Conservation (phyloP, 2,888 invertebrate species). For the Drosophila demipolita region DNA sequence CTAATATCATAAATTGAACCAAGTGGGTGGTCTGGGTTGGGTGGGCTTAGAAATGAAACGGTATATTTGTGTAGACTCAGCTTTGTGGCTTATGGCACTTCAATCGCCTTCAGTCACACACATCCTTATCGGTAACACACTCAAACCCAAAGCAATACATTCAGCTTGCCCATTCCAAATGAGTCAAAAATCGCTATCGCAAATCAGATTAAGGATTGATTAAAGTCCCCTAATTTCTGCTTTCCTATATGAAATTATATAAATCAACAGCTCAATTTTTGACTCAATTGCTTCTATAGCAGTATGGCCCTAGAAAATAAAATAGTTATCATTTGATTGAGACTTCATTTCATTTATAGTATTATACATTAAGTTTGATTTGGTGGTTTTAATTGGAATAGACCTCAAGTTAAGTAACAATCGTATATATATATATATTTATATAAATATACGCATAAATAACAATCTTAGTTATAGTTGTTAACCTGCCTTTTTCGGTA, state of each 20-base stretch:
- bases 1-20: constrained; percentile 37
- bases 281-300: not conserved
- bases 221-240: not conserved
- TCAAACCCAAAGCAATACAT: constrained; percentile 12
- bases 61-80: constrained; percentile 35
- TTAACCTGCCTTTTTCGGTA: not conserved
- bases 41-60: not conserved
- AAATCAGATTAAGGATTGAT: not conserved
- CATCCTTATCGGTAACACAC: constrained; percentile 4
- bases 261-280: not conserved
- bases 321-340: not conserved
- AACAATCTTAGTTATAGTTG: not conserved
- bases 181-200: constrained; percentile 1
- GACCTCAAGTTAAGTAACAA: not conserved
- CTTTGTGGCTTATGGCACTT: constrained; percentile 47
- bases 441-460: not conserved
- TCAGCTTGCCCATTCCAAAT: constrained; percentile 16
- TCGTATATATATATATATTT: not conserved
- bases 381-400: not conserved
- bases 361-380: not conserved
- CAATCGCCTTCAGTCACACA: constrained; percentile 49
- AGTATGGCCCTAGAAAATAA: too few relatives aligned
- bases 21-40: not conserved
- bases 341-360: not conserved
- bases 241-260: not conserved